Evolutionary conservation across 2,113 vertebrate species (phyloP).

Genomic region (Microcebus tavaratra): DNA sequence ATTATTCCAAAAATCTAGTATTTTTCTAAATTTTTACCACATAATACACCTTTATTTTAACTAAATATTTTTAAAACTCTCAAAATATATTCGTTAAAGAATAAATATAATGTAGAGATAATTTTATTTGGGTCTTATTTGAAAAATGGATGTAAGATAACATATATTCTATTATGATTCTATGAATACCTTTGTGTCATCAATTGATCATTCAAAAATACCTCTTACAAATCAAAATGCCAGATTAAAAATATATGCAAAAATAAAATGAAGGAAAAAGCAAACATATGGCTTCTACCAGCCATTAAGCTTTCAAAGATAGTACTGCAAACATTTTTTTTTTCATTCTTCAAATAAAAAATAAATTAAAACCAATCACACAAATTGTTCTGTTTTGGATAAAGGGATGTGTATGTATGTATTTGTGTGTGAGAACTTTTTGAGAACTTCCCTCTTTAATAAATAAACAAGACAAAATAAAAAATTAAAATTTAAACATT

Average conservation of each 20-base stretch:
- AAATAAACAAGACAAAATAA: neutral
- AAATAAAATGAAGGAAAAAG: neutral
- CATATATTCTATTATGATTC: neutral
- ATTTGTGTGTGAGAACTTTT: neutral
- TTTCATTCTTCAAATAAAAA: neutral
- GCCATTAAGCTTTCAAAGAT: neutral
- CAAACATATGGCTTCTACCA: neutral
- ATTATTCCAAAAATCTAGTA: neutral
- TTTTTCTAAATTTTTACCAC: neutral
- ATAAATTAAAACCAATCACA: neutral
- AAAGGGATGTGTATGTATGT: neutral
- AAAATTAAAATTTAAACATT: neutral
- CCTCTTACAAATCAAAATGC: neutral
- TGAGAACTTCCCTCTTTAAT: neutral
- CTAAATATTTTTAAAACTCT: neutral
- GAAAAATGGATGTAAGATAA: neutral
- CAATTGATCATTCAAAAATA: neutral
- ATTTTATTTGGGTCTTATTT: neutral
- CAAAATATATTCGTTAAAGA: neutral
- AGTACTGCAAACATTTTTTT: neutral
- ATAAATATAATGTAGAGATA: neutral
- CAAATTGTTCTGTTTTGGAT: neutral
- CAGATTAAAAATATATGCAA: neutral
- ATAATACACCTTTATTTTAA: neutral
- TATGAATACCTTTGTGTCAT: neutral